Evolutionary conservation across 2,888 invertebrate genomes (phyloP), one percentile per base, ranked within the genome.

Genomic region (Zaprionus bogoriensis): DNA sequence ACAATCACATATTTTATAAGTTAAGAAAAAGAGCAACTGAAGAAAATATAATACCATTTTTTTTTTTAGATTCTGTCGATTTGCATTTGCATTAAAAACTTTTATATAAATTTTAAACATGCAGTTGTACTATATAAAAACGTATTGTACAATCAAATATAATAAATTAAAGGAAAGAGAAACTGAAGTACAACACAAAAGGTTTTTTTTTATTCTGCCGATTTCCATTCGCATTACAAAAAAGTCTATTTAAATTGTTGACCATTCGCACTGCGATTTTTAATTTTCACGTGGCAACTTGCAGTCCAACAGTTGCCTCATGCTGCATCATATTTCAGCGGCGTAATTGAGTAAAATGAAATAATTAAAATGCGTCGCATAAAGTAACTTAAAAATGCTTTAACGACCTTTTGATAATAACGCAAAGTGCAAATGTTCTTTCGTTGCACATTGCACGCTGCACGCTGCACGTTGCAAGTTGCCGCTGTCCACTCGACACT

Each of bases 391-490:
- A 58, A 85, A 85, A 85, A 74, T 85, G 69, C 74, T 74, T 76
- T 82, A 82, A 81, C 85, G 83, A 79, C 77, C 77, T 72, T 74
- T 79, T 85, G 85, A 85, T 81, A 81, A 81, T 81, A 81, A 82
- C 62, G 83, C 67, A 79, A 79, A 81, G 80, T 81, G 80, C 77
- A 69, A 80, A 81, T 74, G 78, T 77, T 67, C 59, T 50, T 28
- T 41, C 54, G 36, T 19, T 19, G 38, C 58, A 46, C 3, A 23
- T 39, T 38, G 38, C 50, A 30, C 41, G 30, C 14, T 20, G 39
- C 30, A 12, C 0, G 30, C 20, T 45, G 66, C 60, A 48, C 12
- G 25, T 17, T 45, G 42, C 48, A 38, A 19, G 58, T 30, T 54
- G 27, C 23, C 17, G 25, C 20, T 55, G 51, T 55, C 55, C 62